These are phyloP conservation scores for Lipophrys pholis DNA, from an alignment of 2,113 vertebrate genomes.

Conservation along the genomic window DNA sequence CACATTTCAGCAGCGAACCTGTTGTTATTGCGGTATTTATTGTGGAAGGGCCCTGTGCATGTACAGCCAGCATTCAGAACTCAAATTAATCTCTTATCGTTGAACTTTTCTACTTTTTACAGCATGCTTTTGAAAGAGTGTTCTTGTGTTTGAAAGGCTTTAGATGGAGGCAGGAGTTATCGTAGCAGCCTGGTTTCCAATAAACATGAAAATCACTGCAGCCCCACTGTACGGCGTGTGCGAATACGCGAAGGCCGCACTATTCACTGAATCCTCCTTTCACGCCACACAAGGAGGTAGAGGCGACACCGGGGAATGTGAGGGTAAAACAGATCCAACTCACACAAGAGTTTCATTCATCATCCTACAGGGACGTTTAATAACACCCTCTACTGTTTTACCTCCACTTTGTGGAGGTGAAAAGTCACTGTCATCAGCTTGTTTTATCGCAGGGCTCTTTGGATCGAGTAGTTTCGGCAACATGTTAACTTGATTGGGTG, in stretches of 20 bases:
- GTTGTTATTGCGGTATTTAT: slow-evolving; percentile 51
- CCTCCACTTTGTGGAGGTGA: neutral
- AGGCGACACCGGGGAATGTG: neutral
- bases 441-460: slow-evolving; percentile 17
- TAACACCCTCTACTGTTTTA: slow-evolving; percentile 12
- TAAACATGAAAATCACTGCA: slow-evolving; percentile 23
- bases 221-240: slow-evolving; percentile 15
- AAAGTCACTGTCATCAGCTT: slow-evolving; percentile 3
- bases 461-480: slow-evolving; percentile 34
- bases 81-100: slow-evolving; percentile 45
- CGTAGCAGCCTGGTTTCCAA: slow-evolving; percentile 31
- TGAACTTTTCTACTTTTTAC: slow-evolving; percentile 40
- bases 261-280: slow-evolving; percentile 36
- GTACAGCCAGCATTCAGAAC: slow-evolving; percentile 27
- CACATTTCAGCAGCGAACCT: slow-evolving; percentile 29
- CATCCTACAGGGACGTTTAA: slow-evolving; percentile 18
- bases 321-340: slow-evolving; percentile 27
- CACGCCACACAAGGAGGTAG: slow-evolving; percentile 5
- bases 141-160: slow-evolving; percentile 33
- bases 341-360: slow-evolving; percentile 9
- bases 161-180: slow-evolving; percentile 24
- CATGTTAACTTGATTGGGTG: slow-evolving; percentile 7
- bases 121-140: slow-evolving; percentile 21
- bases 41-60: slow-evolving; percentile 32
- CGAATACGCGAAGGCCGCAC: slow-evolving; percentile 45